These are phyloP conservation scores for Apostichopus parvimensis DNA, from an alignment of 35 echinoderm and acorn worm species.

Conservation along the genomic window DNA sequence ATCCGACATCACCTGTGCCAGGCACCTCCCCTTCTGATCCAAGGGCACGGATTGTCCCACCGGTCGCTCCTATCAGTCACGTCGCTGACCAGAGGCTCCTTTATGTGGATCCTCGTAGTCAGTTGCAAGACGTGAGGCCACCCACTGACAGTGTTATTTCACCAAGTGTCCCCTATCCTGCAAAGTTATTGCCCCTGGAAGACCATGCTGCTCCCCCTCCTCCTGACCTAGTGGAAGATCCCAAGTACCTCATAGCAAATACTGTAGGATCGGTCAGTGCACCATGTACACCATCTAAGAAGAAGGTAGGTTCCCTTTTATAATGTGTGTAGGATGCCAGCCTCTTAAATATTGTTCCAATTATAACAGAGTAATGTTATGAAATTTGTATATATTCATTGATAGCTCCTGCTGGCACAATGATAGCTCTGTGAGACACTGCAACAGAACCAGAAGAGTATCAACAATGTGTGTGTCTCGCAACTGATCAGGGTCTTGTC, in stretches of 20 bases:
- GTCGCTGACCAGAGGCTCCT: background rate
- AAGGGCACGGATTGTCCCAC: background rate
- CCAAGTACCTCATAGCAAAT: slow-evolving; percentile 6
- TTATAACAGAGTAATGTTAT: too few species aligned
- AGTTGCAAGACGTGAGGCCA: background rate
- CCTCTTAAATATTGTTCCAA: too few species aligned
- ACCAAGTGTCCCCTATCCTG: background rate
- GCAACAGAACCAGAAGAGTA: too few species aligned
- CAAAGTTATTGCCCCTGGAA: background rate
- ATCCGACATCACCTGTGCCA: background rate
- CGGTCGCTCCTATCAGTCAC: background rate
- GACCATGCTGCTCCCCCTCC: background rate
- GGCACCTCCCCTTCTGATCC: background rate
- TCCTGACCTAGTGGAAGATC: background rate
- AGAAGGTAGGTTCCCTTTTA: slow-evolving; percentile 42
- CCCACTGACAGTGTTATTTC: background rate
- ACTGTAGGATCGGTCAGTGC: slow-evolving; percentile 38
- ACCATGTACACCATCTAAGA: slow-evolving; percentile 51
- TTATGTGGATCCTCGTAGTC: background rate
- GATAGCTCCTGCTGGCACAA: too few species aligned
- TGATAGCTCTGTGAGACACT: too few species aligned
- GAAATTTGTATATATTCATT: too few species aligned
- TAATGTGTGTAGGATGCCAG: too few species aligned
- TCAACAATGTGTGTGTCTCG: too few species aligned
- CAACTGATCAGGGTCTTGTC: too few species aligned